Percentiles rank a stretch among this genome's conserved stretches.
These are phyloP conservation scores for Gobio gobio DNA, from an alignment of 2,113 vertebrate genomes.

Conservation along the genomic window DNA sequence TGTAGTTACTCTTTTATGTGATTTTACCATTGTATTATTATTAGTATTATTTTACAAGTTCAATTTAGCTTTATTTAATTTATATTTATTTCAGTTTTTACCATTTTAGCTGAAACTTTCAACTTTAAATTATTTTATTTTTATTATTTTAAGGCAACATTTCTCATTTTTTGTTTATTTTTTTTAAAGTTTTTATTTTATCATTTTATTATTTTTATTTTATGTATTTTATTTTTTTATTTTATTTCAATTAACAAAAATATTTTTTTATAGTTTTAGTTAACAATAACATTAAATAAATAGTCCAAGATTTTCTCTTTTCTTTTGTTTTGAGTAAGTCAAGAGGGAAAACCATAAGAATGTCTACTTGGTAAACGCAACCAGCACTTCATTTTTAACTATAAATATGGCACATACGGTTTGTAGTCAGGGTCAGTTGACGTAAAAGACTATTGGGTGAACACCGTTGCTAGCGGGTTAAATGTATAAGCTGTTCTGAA, in stretches of 20 bases:
- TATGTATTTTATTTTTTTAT: no score
- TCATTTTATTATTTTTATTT: no score
- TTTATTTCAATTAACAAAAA: neutral
- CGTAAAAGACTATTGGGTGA: slow-evolving; percentile 4
- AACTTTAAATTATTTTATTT: neutral
- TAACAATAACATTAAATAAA: neutral
- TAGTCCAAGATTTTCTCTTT: neutral
- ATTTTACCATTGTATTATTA: neutral
- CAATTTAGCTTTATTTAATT: no score
- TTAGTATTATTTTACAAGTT: neutral
- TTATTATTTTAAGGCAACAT: neutral
- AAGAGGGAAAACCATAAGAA: neutral
- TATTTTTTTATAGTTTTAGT: neutral
- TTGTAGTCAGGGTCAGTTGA: slow-evolving; percentile 20
- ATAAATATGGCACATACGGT: neutral
- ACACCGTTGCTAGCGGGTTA: neutral
- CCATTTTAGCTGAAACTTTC: neutral
- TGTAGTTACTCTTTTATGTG: neutral
- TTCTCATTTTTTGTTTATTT: no score
- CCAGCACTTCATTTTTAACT: neutral
- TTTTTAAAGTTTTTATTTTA: neutral
- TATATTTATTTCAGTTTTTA: neutral
- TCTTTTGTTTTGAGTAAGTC: neutral
- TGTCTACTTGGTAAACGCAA: neutral
- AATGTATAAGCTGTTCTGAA: slow-evolving; percentile 32